These are phyloP conservation scores for Garra rufa DNA, from an alignment of 2,113 vertebrate genomes.

Conservation along the genomic window DNA sequence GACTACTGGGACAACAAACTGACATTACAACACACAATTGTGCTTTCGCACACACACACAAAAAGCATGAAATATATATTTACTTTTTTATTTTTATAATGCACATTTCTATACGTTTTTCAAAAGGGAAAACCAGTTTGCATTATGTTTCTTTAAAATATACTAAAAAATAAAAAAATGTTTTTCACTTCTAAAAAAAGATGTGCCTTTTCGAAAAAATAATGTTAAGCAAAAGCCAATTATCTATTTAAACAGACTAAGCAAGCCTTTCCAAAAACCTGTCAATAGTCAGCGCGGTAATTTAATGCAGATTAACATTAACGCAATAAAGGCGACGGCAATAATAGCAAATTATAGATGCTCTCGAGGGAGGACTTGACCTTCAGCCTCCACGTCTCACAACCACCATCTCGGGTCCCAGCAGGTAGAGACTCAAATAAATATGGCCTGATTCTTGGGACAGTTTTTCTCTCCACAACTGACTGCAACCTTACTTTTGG, in stretches of 20 bases:
- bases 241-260: background rate
- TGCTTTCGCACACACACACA: background rate
- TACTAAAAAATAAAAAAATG: no score
- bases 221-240: background rate
- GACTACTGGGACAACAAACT: background rate
- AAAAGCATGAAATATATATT: background rate
- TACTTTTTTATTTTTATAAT: background rate
- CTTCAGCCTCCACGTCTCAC: background rate
- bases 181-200: conserved; percentile 6
- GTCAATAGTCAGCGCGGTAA: background rate
- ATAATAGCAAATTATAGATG: conserved; percentile 31
- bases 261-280: background rate
- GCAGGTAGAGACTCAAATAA: background rate
- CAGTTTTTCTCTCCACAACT: background rate
- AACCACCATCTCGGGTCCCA: background rate
- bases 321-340: conserved; percentile 11
- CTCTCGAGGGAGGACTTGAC: conserved; percentile 28
- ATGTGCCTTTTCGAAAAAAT: background rate
- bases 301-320: conserved; percentile 15
- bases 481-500: background rate
- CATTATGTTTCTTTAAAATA: background rate
- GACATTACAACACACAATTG: background rate
- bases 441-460: background rate
- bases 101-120: background rate
- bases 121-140: background rate